phyloP scores from a whole-genome alignment of 2,888 invertebrate species.

The Epicampocera succincta region DNA sequence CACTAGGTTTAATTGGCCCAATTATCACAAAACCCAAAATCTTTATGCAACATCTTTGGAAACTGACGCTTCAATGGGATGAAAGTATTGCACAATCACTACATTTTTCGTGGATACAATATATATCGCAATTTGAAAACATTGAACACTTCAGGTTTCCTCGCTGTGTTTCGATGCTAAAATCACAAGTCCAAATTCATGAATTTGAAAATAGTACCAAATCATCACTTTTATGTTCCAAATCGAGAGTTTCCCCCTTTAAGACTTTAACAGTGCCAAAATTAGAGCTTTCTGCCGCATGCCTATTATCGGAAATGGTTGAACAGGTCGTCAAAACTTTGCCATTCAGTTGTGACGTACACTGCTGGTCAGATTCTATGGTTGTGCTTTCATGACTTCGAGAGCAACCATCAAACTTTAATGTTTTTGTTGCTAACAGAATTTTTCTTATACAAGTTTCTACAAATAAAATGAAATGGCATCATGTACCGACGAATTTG shows the following conservation, averaged over 20 bases:
- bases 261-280: constrained; percentile 13
- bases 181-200: constrained; percentile 32
- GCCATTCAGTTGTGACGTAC: constrained; percentile 7
- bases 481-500: constrained; percentile 47
- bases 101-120: background rate
- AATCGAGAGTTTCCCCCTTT: constrained; percentile 45
- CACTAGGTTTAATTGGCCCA: background rate
- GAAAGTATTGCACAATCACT: constrained; percentile 10
- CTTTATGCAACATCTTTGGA: constrained; percentile 24
- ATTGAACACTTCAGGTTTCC: constrained; percentile 17
- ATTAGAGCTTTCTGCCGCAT: constrained; percentile 5
- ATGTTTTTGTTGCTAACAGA: constrained; percentile 48
- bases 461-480: constrained; percentile 59
- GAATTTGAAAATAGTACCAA: constrained; percentile 2
- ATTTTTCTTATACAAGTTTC: constrained; percentile 43
- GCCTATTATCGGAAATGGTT: constrained; percentile 9
- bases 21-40: constrained; percentile 7
- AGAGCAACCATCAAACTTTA: constrained; percentile 52
- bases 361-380: constrained; percentile 62
- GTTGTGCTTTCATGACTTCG: constrained; percentile 51
- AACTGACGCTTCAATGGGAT: background rate
- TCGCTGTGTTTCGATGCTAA: background rate
- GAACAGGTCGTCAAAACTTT: constrained; percentile 32
- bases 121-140: constrained; percentile 12
- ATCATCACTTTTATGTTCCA: constrained; percentile 40